These are phyloP conservation scores for Scaptomyza hsui DNA, from an alignment of 1,140 invertebrate genomes.

Conservation along the genomic window DNA sequence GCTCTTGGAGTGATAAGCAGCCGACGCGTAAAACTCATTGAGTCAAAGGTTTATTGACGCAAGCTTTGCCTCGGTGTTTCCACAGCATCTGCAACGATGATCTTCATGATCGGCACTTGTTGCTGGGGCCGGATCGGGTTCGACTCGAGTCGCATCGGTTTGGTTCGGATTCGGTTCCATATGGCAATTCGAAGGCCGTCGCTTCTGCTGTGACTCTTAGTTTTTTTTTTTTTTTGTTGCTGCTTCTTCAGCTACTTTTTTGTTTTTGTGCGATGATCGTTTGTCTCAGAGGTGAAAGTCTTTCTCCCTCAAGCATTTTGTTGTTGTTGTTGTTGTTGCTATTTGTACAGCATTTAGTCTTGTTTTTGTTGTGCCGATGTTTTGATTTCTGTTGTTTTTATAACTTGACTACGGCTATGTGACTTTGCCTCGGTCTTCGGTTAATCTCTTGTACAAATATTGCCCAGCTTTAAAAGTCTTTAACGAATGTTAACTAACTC, in stretches of 20 bases:
- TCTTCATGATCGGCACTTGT: slow-evolving; percentile 61
- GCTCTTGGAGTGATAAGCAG: slow-evolving; percentile 61
- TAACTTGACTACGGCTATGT: slow-evolving; percentile 37
- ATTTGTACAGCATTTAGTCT: slow-evolving; percentile 78
- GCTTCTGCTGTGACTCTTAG: slow-evolving; percentile 40
- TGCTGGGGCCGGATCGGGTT: slow-evolving; percentile 53
- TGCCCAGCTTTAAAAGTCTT: slow-evolving; percentile 18
- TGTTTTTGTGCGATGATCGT: slow-evolving; percentile 42
- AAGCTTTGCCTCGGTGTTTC: slow-evolving; percentile 11
- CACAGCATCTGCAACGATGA: slow-evolving; percentile 22
- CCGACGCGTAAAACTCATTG: slow-evolving; percentile 55
- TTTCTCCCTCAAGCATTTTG: slow-evolving; percentile 75
- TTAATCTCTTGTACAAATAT: slow-evolving; percentile 56
- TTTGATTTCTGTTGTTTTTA: slow-evolving; percentile 64
- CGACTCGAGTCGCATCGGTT: slow-evolving; percentile 19
- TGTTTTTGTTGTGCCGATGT: slow-evolving; percentile 53
- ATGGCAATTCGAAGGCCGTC: slow-evolving; percentile 71
- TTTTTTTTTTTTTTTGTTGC: slow-evolving; percentile 9
- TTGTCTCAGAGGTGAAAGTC: slow-evolving; percentile 78
- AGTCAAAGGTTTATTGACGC: slow-evolving; percentile 79
- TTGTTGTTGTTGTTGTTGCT: slow-evolving; percentile 64
- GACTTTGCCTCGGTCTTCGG: slow-evolving; percentile 48
- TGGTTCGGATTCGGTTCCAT: slow-evolving; percentile 49
- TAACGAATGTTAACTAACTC: neutral
- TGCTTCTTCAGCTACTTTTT: slow-evolving; percentile 12